Percentiles rank a stretch among this genome's conserved stretches.
phyloP scores from a whole-genome alignment of 1,140 invertebrate genomes.

The Drosophila ogumai region DNA sequence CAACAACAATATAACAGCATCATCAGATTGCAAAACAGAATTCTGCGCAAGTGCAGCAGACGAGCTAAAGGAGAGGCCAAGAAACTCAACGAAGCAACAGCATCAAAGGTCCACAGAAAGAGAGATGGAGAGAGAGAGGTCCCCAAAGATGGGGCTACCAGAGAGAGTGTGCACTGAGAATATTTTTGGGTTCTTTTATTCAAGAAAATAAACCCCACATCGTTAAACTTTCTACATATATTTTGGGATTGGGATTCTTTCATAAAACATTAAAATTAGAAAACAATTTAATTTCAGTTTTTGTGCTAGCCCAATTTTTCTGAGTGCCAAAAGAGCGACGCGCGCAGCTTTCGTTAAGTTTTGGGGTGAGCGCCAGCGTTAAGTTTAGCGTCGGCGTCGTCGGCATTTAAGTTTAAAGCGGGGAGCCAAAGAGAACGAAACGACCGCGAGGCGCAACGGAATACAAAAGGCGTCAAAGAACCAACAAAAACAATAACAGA shows the following conservation, averaged over 20 bases:
- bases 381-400: conserved; percentile 20
- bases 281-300: no score
- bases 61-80: conserved; percentile 1
- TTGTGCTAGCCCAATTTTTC: not conserved
- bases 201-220: not conserved
- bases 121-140: conserved; percentile 14
- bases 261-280: no score
- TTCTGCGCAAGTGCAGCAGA: conserved; percentile 70
- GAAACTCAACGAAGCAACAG: conserved; percentile 39
- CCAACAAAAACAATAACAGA: conserved; percentile 36
- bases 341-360: conserved; percentile 43
- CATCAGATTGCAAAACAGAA: conserved; percentile 40
- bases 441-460: conserved; percentile 70
- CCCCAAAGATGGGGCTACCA: not conserved
- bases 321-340: conserved; percentile 5
- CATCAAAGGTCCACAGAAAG: conserved; percentile 25
- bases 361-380: conserved; percentile 21
- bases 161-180: conserved; percentile 6
- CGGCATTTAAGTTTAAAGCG: conserved; percentile 68
- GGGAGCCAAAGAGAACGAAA: conserved; percentile 62
- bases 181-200: no score
- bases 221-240: no score
- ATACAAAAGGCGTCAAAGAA: conserved; percentile 65
- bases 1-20: conserved; percentile 26
- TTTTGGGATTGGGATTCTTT: no score